Evolutionary conservation across 2,113 vertebrate genomes (phyloP).

Genomic region (Oreocharis arfaki): DNA sequence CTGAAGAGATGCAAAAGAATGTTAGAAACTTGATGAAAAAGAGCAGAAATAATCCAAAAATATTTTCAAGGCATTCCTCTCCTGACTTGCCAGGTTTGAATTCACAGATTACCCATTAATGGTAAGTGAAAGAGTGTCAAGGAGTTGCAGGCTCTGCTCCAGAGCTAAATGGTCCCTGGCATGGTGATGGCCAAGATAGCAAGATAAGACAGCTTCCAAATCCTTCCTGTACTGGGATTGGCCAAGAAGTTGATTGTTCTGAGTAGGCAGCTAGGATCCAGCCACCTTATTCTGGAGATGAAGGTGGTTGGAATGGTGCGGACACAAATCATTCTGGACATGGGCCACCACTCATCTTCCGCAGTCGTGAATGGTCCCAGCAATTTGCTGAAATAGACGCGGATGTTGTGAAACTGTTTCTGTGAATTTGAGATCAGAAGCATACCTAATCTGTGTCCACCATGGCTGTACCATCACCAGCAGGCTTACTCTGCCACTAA

Average conservation of each 20-base stretch:
- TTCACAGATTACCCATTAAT: background rate
- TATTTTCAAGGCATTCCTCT: background rate
- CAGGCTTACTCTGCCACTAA: background rate
- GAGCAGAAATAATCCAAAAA: background rate
- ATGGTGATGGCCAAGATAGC: background rate
- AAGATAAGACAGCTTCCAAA: background rate
- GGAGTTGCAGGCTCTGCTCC: background rate
- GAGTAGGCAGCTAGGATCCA: background rate
- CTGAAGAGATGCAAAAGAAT: background rate
- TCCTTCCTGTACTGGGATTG: background rate
- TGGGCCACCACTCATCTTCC: background rate
- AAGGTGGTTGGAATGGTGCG: background rate
- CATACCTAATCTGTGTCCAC: background rate
- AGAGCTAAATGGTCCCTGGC: background rate
- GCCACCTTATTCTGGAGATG: background rate
- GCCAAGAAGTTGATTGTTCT: no score
- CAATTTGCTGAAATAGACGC: background rate
- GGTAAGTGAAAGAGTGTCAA: background rate
- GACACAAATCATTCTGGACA: background rate
- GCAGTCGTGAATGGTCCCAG: rapidly evolving
- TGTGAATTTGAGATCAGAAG: background rate
- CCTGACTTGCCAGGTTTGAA: background rate
- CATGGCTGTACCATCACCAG: background rate
- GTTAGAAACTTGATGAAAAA: background rate
- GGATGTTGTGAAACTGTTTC: background rate